Base-by-base conservation (phyloP, 2,113 vertebrate species). In the Cyanoderma ruficeps region DNA sequence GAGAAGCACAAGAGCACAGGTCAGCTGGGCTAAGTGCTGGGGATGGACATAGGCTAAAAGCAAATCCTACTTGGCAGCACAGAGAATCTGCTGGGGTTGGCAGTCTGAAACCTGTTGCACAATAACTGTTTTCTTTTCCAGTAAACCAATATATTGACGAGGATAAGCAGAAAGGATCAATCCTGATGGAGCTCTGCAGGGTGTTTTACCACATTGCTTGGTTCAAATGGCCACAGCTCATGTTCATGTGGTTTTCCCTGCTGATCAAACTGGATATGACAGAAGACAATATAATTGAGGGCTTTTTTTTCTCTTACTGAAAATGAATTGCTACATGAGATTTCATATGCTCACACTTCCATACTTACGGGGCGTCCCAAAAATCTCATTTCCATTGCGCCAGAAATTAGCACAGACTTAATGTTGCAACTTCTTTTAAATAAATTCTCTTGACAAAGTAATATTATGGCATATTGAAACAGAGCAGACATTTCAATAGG, bases 401-500 rank as follows among this genome's bases (percentile, higher is more conserved):
- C 10, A 69, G 60, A n/a, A n/a, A n/a, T 96, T 87, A 95, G 63
- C 77, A 39, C 63, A 97, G 67, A 83, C 39, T 33, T 90, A 94
- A 94, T 95, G 93, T 93, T 91, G 52, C 52, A 80, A 88, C 31
- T 86, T 88, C 33, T 90, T 92, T 65, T 33, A 90, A 96, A 80
- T 93, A 85, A 79, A 75, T 71, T 65, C 76, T 76, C 65, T 89
- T 95, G 94, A 95, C 80, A 94, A 96, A 97, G 92, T 70, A 93
- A 64, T 65, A 89, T 89, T 91, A 72, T 85, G 65, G 41, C 86
- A 87, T 74, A 72, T 55, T 65, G 93, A 97, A 96, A 90, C 31
- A 81, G 78, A 97, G 77, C 89, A 97, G 94, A 92, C 65, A 96
- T 97, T 97, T 95, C 86, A 94, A 93, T 65, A 95, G 88, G 68